A percentile compares a stretch with the other conserved stretches of the same genome.
phyloP scores from a whole-genome alignment of 2,113 vertebrate genomes.

The Lagenorhynchus albirostris region DNA sequence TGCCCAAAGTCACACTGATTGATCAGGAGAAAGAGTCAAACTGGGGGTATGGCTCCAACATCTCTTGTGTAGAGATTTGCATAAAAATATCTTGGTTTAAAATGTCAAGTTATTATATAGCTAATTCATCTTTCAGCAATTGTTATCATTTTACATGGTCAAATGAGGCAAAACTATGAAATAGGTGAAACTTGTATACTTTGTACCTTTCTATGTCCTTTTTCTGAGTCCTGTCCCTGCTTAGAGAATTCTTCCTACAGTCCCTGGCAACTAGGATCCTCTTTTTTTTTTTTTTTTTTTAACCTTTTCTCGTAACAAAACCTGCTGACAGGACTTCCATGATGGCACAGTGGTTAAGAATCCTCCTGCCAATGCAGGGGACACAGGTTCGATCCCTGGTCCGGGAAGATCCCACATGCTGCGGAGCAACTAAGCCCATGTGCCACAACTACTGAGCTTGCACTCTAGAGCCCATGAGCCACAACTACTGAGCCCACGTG shows the following conservation, averaged over 20 bases:
- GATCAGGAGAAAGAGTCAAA: neutral
- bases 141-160: neutral
- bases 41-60: accelerated
- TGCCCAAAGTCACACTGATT: neutral
- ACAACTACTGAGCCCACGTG: too few species aligned
- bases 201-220: neutral
- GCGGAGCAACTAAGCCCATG: too few species aligned
- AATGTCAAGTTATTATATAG: neutral
- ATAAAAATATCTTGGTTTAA: neutral
- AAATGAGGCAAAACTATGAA: neutral
- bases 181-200: neutral
- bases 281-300: neutral
- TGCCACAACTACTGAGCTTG: too few species aligned
- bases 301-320: neutral
- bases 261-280: neutral
- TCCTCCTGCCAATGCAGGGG: too few species aligned
- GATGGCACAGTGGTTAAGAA: too few species aligned
- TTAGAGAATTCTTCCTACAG: neutral
- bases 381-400: too few species aligned
- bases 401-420: too few species aligned
- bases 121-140: neutral
- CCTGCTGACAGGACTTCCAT: neutral
- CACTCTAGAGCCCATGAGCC: too few species aligned
- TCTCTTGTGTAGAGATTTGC: neutral
- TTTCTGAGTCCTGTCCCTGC: neutral